Evolutionary conservation across 2,113 vertebrate genomes (phyloP), one percentile per base, ranked within the genome.

Genomic region (Channa maculata): DNA sequence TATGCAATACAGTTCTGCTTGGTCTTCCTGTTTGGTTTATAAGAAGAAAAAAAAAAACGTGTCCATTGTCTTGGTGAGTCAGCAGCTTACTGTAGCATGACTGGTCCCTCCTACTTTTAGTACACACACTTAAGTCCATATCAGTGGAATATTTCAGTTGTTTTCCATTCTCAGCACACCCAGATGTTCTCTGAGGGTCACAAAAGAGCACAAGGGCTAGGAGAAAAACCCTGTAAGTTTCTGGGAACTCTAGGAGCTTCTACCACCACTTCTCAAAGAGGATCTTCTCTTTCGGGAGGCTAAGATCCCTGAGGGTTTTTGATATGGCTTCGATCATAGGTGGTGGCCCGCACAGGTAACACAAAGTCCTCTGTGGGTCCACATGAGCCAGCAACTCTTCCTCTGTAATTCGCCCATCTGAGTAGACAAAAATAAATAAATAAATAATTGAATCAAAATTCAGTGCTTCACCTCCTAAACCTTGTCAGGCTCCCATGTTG

Each of bases 221-320:
- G 65, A 72, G 9, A 43, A 65, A 5, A 34, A 36, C 45, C 11
- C 33, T 3, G 34, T 8, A 8, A 39, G 44, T 44, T 58, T 59
- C 5, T 53, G 61, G 57, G 39, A 54, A 5, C 24, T 3, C 4
- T 1, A 15, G 9, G 4, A 43, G 33, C 0, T 24, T 66, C 92
- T 97, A 98, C 98, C 98, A 99, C 98, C 97, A 99, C 80, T 98
- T 98, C 92, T 99, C 98, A 86, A 96, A 99, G 77, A 94, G 89
- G 84, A 99, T 93, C 83, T 85, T 92, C 77, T 96, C 92, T 80
- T 82, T 92, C 2, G 96, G 76, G 60, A 98, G 92, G 14, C 93
- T 94, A 6, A 95, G 67, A 24, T 84, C 85, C 79, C 83, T 84
- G 1, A 99, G 94, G 38, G 94, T 92, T 77, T 90, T 88, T 75